Evolutionary conservation across 30 jellyfish, hydroid and myxozoan genomes (phyloP).

Genomic region (Hydra vulgaris): DNA sequence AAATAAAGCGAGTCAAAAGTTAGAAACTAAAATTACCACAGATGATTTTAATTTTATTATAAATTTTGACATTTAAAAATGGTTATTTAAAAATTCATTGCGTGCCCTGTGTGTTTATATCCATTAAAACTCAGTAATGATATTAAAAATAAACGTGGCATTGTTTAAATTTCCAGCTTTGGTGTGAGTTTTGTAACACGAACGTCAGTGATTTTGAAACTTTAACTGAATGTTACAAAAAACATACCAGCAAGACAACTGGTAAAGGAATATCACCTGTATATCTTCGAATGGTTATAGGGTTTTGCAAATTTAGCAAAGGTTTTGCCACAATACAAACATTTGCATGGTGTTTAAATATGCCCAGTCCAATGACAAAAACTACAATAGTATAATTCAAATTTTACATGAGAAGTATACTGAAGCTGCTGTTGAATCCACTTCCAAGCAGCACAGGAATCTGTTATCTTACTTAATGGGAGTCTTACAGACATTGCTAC

Average conservation of each 20-base stretch:
- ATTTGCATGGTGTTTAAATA: too few species aligned
- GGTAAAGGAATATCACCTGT: background rate
- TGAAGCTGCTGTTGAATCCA: too few species aligned
- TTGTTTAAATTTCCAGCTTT: background rate
- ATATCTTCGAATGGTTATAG: background rate
- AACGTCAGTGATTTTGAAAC: background rate
- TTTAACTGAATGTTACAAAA: too few species aligned
- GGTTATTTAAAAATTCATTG: background rate
- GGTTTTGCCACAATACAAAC: background rate
- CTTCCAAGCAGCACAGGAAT: conserved; percentile 6
- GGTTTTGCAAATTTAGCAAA: background rate
- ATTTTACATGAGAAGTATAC: too few species aligned
- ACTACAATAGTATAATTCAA: too few species aligned
- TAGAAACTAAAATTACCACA: background rate
- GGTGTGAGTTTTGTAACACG: background rate
- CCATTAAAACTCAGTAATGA: too few species aligned
- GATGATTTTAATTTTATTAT: too few species aligned
- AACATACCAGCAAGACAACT: background rate
- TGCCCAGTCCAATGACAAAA: too few species aligned
- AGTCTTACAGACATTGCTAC: background rate
- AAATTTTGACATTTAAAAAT: background rate
- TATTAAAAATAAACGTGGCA: background rate
- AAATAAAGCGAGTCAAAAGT: background rate
- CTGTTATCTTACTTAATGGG: background rate
- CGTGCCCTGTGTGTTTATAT: background rate